Percentiles rank a stretch among this genome's conserved stretches.
Conservation (phyloP, 2,113 vertebrate species). For the Heterochromis multidens region DNA sequence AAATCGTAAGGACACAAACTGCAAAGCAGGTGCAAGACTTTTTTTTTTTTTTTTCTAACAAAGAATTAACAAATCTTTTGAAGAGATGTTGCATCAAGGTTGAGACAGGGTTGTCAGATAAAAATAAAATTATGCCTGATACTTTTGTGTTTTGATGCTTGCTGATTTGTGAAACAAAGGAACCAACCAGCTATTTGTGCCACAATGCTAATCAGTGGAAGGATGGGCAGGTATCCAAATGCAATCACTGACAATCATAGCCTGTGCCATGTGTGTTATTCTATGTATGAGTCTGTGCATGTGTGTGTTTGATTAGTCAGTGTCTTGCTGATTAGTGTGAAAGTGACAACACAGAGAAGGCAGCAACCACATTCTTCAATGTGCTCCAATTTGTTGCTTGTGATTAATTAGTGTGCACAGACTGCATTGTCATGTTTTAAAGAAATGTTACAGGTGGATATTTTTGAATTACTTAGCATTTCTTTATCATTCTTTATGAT, state of each 20-base stretch:
- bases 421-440: neutral
- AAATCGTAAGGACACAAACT: neutral
- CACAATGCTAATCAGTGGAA: conserved; percentile 22
- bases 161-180: neutral
- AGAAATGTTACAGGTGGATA: neutral
- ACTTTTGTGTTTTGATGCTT: neutral
- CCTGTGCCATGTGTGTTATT: neutral
- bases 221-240: conserved; percentile 34
- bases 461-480: neutral
- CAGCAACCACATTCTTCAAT: neutral
- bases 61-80: neutral
- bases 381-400: neutral
- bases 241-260: conserved; percentile 42
- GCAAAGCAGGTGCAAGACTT: neutral
- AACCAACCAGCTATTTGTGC: conserved; percentile 17
- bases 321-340: conserved; percentile 28
- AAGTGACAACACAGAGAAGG: neutral
- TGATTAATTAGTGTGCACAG: conserved; percentile 22
- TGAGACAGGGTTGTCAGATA: neutral
- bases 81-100: neutral
- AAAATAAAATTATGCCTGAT: neutral
- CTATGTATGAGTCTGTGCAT: neutral
- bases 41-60: neutral
- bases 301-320: conserved; percentile 20
- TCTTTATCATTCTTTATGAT: neutral